phyloP scores from a whole-genome alignment of 2,888 invertebrate species.

The Phaedon cochleariae region DNA sequence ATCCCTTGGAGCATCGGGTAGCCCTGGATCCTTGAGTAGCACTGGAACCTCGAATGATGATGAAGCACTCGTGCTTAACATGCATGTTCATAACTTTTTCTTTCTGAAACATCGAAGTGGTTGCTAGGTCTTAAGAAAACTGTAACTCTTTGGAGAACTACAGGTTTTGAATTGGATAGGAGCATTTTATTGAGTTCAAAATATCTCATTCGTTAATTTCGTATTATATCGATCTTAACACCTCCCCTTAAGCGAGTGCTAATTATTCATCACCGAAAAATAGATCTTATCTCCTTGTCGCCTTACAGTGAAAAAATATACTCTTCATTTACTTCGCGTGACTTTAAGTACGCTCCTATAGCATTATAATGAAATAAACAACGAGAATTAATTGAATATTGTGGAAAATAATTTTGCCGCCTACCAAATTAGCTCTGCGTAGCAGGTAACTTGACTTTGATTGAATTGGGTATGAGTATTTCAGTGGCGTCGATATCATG shows the following conservation, averaged over 20 bases:
- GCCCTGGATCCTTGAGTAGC: too few relatives aligned
- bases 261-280: conserved; percentile 22
- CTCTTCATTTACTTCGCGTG: conserved; percentile 28
- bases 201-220: too few relatives aligned
- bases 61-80: too few relatives aligned
- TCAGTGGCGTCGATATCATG: conserved; percentile 20
- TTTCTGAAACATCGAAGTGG: too few relatives aligned
- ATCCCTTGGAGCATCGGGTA: too few relatives aligned
- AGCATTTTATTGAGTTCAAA: too few relatives aligned
- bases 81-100: too few relatives aligned
- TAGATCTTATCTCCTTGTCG: conserved; percentile 30
- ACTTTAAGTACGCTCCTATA: conserved; percentile 29
- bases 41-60: too few relatives aligned
- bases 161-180: too few relatives aligned
- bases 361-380: conserved; percentile 39
- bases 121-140: too few relatives aligned
- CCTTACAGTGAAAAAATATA: conserved; percentile 25
- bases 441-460: conserved; percentile 50
- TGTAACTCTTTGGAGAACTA: too few relatives aligned
- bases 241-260: neutral
- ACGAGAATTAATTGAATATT: conserved; percentile 46
- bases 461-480: conserved; percentile 38
- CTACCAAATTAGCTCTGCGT: conserved; percentile 39
- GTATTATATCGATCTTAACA: neutral
- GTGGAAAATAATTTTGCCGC: conserved; percentile 47